Evolutionary conservation across 1,140 invertebrate species (phyloP).

Genomic region (Macrotrachela quadricornifera): DNA sequence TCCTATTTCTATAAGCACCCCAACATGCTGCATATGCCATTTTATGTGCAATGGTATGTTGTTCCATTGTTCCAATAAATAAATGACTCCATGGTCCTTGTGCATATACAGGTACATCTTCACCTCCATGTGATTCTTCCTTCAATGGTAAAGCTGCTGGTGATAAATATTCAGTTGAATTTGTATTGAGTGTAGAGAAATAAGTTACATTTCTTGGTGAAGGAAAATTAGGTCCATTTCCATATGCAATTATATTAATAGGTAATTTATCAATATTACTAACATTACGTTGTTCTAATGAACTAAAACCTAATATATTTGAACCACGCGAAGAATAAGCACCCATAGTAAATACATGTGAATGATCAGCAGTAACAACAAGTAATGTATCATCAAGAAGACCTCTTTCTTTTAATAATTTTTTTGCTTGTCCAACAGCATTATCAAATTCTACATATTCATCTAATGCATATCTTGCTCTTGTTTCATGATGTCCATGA

Average conservation of each 20-base stretch:
- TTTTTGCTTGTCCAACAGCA: slow-evolving; percentile 26
- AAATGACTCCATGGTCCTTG: slow-evolving; percentile 55
- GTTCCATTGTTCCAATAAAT: slow-evolving; percentile 42
- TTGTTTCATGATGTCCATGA: slow-evolving; percentile 57
- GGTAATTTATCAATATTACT: too few relatives aligned
- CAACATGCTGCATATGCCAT: too few relatives aligned
- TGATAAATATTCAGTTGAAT: slow-evolving; percentile 13
- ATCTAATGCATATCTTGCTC: slow-evolving; percentile 49
- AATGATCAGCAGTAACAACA: slow-evolving; percentile 73
- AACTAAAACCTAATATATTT: slow-evolving; percentile 13
- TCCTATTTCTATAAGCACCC: too few relatives aligned
- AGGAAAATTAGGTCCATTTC: slow-evolving; percentile 25
- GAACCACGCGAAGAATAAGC: slow-evolving; percentile 10
- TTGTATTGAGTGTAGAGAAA: too few relatives aligned
- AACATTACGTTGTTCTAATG: too few relatives aligned
- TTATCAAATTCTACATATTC: slow-evolving; percentile 57
- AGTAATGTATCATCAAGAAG: slow-evolving; percentile 67
- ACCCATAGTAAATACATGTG: slow-evolving; percentile 24
- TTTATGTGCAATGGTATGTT: too few relatives aligned
- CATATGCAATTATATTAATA: too few relatives aligned
- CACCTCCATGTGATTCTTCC: slow-evolving; percentile 29
- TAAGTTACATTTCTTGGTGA: background rate
- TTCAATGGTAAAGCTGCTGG: slow-evolving; percentile 42
- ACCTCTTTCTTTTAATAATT: background rate
- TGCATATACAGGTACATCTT: slow-evolving; percentile 16